Conservation (phyloP, 1,140 invertebrate genomes). For the Phocides pigmalion region DNA sequence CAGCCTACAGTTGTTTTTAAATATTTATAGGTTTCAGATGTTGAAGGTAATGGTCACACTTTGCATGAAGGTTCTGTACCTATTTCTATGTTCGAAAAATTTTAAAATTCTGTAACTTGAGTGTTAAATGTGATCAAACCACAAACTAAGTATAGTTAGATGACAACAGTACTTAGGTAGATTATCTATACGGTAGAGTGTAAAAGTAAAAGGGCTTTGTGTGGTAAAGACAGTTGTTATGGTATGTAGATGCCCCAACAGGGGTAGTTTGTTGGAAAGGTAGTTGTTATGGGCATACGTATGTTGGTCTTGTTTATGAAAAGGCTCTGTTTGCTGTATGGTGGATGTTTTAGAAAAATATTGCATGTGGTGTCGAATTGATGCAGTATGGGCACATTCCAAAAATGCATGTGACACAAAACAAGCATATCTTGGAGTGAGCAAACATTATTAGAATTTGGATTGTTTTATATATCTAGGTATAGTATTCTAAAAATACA, state of each 20-base stretch:
- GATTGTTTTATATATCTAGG: no score
- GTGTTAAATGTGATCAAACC: constrained; percentile 24
- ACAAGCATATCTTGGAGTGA: no score
- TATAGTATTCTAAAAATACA: no score
- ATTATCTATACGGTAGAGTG: constrained; percentile 51
- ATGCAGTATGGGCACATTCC: no score
- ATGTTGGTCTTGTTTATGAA: constrained; percentile 33
- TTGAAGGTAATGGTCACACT: constrained; percentile 15
- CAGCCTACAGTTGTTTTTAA: not conserved
- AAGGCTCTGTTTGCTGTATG: constrained; percentile 23
- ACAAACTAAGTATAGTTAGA: constrained; percentile 42
- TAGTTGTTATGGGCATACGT: constrained; percentile 47
- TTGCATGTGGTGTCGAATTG: not conserved
- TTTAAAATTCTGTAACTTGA: constrained; percentile 13
- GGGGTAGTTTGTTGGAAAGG: constrained; percentile 36
- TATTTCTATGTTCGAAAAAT: constrained; percentile 15
- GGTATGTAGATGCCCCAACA: constrained; percentile 17
- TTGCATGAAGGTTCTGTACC: constrained; percentile 5
- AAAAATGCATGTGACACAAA: no score
- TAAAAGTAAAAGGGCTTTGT: constrained; percentile 42
- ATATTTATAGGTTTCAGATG: constrained; percentile 15
- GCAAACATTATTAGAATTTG: no score
- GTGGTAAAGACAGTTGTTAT: constrained; percentile 43
- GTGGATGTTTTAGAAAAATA: not conserved
- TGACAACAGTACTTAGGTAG: constrained; percentile 57